Conservation (phyloP, 2,797 vertebrate genomes). For the Ateles fusciceps region DNA sequence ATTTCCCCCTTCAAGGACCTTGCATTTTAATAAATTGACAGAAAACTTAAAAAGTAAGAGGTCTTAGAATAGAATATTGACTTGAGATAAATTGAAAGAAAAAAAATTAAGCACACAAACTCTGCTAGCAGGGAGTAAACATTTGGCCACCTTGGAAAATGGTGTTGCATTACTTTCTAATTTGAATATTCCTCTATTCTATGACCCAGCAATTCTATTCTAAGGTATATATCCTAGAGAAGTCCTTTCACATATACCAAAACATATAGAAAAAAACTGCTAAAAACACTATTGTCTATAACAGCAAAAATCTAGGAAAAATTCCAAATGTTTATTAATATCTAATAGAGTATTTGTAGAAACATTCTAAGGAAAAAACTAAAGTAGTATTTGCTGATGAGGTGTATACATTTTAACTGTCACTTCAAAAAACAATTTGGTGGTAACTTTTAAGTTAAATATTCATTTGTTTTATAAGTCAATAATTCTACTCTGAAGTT, state of each 20-base stretch:
- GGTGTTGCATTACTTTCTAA: not conserved
- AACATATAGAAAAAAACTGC: not conserved
- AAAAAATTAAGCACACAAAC: not conserved
- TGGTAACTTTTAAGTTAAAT: not conserved
- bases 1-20: not conserved
- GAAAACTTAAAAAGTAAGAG: not conserved
- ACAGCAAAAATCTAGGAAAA: not conserved
- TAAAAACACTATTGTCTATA: not conserved
- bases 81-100: not conserved
- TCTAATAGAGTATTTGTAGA: not conserved
- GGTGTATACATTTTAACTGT: not conserved
- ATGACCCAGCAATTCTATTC: not conserved
- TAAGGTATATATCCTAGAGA: not conserved
- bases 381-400: not conserved
- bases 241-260: not conserved
- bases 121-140: not conserved
- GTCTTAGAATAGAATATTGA: not conserved
- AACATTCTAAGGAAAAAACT: not conserved
- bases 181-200: not conserved
- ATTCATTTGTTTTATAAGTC: not conserved
- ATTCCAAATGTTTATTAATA: not conserved
- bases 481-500: not conserved
- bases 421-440: not conserved
- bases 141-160: not conserved
- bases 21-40: not conserved